Evolutionary conservation across 2,888 invertebrate genomes (phyloP).

Genomic region (Rhyacophila evoluta): DNA sequence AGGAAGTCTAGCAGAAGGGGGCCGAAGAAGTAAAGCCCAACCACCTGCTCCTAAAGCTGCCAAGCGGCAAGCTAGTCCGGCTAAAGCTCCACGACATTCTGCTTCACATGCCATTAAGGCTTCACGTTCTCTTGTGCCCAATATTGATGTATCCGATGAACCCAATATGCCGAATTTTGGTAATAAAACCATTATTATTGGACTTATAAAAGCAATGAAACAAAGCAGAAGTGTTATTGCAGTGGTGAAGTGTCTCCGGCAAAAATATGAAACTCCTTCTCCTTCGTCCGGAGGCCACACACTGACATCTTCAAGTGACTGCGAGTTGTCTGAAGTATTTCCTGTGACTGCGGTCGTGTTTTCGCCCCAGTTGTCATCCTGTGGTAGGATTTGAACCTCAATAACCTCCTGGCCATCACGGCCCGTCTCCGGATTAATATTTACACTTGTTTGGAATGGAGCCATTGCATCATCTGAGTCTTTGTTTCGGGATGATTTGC

Average conservation of each 20-base stretch:
- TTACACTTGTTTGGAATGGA: slow-evolving; percentile 88
- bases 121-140: slow-evolving; percentile 77
- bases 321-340: slow-evolving; percentile 95
- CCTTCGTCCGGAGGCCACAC: slow-evolving; percentile 85
- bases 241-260: slow-evolving; percentile 87
- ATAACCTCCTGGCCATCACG: slow-evolving; percentile 91
- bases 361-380: slow-evolving; percentile 99
- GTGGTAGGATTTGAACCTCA: slow-evolving; percentile 94
- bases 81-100: slow-evolving; percentile 93
- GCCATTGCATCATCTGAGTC: slow-evolving; percentile 79
- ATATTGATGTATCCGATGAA: slow-evolving; percentile 73
- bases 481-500: slow-evolving; percentile 74
- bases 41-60: slow-evolving; percentile 89
- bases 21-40: slow-evolving; percentile 92
- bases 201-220: slow-evolving; percentile 88
- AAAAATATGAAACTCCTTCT: slow-evolving; percentile 77
- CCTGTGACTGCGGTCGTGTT: slow-evolving; percentile 97
- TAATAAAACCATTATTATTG: slow-evolving; percentile 93
- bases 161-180: slow-evolving; percentile 91
- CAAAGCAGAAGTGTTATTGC: slow-evolving; percentile 84
- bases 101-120: slow-evolving; percentile 85
- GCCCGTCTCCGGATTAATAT: slow-evolving; percentile 81
- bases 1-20: slow-evolving; percentile 88
- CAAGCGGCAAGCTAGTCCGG: slow-evolving; percentile 92
- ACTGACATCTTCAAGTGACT: slow-evolving; percentile 91